Conservation (phyloP, 2,113 vertebrate species). For the Neodon shergylaensis region DNA sequence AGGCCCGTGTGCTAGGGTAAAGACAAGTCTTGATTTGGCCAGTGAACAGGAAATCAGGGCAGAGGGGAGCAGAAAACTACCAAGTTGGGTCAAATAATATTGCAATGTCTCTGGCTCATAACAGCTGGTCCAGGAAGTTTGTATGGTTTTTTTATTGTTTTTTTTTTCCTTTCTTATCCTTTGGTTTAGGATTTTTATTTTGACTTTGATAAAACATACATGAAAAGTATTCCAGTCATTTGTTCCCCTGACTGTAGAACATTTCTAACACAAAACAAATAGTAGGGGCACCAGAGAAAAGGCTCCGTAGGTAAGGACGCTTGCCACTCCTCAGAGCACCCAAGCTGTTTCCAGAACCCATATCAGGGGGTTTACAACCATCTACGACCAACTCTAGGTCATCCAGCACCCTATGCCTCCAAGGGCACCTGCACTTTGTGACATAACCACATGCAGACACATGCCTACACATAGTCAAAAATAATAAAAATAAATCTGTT, state of each 20-base stretch:
- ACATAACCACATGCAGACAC: neutral
- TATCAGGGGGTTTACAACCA: neutral
- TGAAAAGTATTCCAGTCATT: neutral
- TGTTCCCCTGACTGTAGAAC: neutral
- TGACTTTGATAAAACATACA: neutral
- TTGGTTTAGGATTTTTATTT: neutral
- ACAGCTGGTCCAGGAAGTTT: neutral
- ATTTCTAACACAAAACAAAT: neutral
- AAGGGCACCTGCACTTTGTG: neutral
- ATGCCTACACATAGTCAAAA: neutral
- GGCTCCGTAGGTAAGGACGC: neutral
- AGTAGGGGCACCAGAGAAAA: neutral
- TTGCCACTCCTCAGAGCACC: neutral
- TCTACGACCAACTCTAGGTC: neutral
- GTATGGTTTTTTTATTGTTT: neutral
- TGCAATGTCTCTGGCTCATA: neutral
- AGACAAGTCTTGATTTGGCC: neutral
- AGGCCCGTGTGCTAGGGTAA: neutral
- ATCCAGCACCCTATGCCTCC: neutral
- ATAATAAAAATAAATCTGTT: neutral
- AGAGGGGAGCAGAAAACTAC: neutral
- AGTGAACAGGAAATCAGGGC: neutral
- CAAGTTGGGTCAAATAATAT: neutral
- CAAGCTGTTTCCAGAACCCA: neutral
- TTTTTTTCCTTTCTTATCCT: neutral